These are phyloP conservation scores for Meghimatium bilineatum DNA, from an alignment of 2,888 invertebrate genomes.

Conservation along the genomic window DNA sequence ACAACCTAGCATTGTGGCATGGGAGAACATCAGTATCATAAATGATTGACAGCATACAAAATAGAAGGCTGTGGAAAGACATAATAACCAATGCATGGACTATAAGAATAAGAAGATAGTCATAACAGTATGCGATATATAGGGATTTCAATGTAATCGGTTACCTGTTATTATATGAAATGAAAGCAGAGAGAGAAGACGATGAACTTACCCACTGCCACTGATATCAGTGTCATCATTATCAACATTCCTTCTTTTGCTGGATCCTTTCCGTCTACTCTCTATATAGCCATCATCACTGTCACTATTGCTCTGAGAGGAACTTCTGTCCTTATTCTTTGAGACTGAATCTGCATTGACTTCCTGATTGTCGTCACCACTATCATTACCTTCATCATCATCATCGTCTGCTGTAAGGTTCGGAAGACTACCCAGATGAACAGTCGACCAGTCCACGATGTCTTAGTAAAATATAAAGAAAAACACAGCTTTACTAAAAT, in stretches of 20 bases:
- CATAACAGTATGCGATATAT: too few relatives aligned
- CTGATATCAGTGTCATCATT: constrained; percentile 18
- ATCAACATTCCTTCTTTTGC: constrained; percentile 5
- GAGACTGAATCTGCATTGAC: not conserved
- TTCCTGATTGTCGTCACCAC: not conserved
- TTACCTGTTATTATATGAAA: not conserved
- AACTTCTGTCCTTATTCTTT: not conserved
- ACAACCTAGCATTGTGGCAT: too few relatives aligned
- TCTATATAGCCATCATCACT: constrained; percentile 6
- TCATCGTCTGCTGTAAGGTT: constrained; percentile 6
- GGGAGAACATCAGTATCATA: too few relatives aligned
- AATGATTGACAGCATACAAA: too few relatives aligned
- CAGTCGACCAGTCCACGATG: constrained; percentile 32
- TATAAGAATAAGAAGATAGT: too few relatives aligned
- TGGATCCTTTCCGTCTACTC: constrained; percentile 10
- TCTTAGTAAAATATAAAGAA: constrained; percentile 2
- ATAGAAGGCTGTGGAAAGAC: too few relatives aligned
- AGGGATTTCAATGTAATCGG: too few relatives aligned
- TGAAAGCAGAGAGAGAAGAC: not conserved
- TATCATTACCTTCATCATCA: not conserved
- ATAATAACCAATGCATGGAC: too few relatives aligned
- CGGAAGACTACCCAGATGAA: constrained; percentile 28
- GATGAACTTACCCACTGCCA: constrained; percentile 9
- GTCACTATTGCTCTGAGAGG: constrained; percentile 7
- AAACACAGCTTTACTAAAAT: too few relatives aligned